Conservation (phyloP, 1,140 invertebrate genomes). For the Oscheius sp. region DNA sequence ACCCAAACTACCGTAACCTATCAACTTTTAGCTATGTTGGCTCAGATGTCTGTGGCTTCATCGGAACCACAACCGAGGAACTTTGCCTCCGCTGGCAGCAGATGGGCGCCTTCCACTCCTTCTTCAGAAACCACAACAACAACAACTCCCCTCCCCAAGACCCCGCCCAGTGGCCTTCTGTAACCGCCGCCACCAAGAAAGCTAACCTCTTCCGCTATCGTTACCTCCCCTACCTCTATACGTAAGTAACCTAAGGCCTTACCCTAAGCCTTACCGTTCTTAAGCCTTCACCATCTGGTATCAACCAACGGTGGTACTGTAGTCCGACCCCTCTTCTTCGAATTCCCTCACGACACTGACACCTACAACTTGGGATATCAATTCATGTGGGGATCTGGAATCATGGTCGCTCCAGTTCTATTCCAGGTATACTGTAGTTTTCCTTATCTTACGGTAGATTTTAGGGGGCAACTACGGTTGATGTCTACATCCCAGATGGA, state of each 20-base stretch:
- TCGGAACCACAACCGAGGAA: constrained; percentile 44
- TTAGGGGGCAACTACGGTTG: constrained; percentile 42
- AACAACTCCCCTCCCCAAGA: constrained; percentile 48
- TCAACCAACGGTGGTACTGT: constrained; percentile 41
- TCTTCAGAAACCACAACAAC: constrained; percentile 61
- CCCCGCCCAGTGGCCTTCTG: constrained; percentile 55
- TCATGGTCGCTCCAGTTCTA: constrained; percentile 44
- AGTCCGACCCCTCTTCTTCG: constrained; percentile 44
- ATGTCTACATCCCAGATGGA: constrained; percentile 44
- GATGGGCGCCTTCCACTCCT: constrained; percentile 64
- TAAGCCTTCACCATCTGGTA: constrained; percentile 41
- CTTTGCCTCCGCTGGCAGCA: constrained; percentile 51
- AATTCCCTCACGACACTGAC: constrained; percentile 41
- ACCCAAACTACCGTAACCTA: background rate
- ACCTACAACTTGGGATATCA: constrained; percentile 41
- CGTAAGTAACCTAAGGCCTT: constrained; percentile 10
- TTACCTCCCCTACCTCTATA: constrained; percentile 43
- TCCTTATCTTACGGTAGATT: background rate
- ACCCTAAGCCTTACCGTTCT: background rate
- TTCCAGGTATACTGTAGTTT: constrained; percentile 22
- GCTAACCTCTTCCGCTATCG: constrained; percentile 36
- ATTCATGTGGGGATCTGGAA: constrained; percentile 49
- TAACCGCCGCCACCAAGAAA: constrained; percentile 49
- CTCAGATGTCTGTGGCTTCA: constrained; percentile 62
- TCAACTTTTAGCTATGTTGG: constrained; percentile 53